Evolutionary conservation across 2,113 vertebrate species (phyloP), one percentile per base, ranked within the genome.

Genomic region (Cathartes aura): DNA sequence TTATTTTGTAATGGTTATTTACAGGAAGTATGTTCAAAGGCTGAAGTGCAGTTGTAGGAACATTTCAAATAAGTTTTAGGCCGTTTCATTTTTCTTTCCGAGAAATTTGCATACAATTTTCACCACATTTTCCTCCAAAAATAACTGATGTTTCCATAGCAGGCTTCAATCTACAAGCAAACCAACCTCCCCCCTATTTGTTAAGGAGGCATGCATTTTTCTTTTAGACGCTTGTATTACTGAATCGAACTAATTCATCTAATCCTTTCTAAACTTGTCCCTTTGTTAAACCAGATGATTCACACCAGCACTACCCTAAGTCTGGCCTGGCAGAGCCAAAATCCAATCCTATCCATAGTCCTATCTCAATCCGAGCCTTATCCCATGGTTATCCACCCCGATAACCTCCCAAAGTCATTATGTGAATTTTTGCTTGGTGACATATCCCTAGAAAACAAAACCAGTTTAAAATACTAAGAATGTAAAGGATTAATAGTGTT

Each of bases 161-260:
- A 22, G 40, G 32, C 71, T 60, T 76, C 27, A 10, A 2, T 52
- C 34, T 24, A 38, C 29, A 34, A 66, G 40, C 67, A 68, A 79
- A 27, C 5, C 1, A 17, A 0, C 32, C 6, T 38, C 29, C 12
- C 3, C 13, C 6, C 5, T 24, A 0, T 23, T 58, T 34, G 3
- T 23, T 43, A 24, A 20, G 20, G 18, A 38, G 22, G 17, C 13
- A 12, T 5, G 2, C 5, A 2, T 36, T 53, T 75, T 71, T 86
- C 4, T 12, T 67, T 47, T 9, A 73, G 40, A 18, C 6, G 34
- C 21, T 19, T 7, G 0, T 0, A 12, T 40, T 78, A 38, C 29
- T 12, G 18, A 50, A 27, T n/a, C 7, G 5, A 81, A 58, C 15
- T 29, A 66, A 63, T 38, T 63, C 15, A 22, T 11, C 22, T 59